Evolutionary conservation across 1,140 invertebrate genomes (phyloP), one percentile per base, ranked within the genome.

Genomic region (Hermetia illucens): DNA sequence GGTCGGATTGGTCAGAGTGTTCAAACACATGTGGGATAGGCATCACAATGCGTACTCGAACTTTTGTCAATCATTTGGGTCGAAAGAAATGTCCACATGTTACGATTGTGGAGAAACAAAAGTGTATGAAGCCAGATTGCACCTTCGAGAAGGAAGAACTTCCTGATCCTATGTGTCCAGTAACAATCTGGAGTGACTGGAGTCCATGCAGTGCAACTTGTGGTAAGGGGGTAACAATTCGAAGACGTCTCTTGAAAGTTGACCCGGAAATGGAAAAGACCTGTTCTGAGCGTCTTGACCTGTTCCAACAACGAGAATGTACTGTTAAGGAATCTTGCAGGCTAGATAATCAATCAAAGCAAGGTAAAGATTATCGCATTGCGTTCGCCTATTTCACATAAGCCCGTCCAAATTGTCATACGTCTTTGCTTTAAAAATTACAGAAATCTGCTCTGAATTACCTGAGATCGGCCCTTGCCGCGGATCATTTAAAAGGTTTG

Each of bases 1-100:
- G 87, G 87, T 68, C 72, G 15, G 56, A 49, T 17, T 92, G 84
- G 85, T 79, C 79, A 5, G 73, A 81, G 42, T 93, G 88, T 58
- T 85, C 83, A 0, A 74, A 72, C 2, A 77, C 77, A 6, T 93
- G 89, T 55, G 87, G 86, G 2, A 63, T 79, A 22, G 89, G 88
- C 1, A 62, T 82, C 25, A 73, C 69, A 52, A 79, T 82, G 60
- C 66, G 86, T 21, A 75, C 72, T 0, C 62, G 88, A 16, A 66
- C 69, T 16, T 90, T 90, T 57, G 45, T 74, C 1, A 71, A 87
- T 53, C 72, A 68, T 19, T 71, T 75, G 65, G 79, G 79, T 12
- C 70, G 74, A 30, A 88, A 89, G 57, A 82, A 77, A 39, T 88
- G 84, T 48, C 69, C 74, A 8, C 74, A 80, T 36, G 68, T 87